Evolutionary conservation across 2,797 vertebrate species (phyloP), one percentile per base, ranked within the genome.

Genomic region (Pachyuromys duprasi): DNA sequence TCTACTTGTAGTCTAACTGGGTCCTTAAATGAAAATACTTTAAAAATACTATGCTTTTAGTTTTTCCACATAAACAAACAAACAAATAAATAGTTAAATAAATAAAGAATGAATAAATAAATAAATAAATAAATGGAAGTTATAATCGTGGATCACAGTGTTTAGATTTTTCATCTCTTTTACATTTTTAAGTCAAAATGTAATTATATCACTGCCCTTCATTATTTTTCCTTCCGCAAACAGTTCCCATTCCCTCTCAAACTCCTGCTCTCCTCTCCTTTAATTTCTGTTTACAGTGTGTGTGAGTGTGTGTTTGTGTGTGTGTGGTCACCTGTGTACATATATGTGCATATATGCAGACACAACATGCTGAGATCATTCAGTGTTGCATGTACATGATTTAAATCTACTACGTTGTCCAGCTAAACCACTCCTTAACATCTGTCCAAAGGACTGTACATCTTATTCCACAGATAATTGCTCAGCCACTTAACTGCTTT

Each of bases 51-150:
- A 86, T 94, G 24, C 45, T 14, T 88, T 11, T 79, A 39, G 92
- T 75, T 89, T 84, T 92, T 92, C 12, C 28, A 88, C 31, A 94
- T 67, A 75, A 75, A 69, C 80, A 57, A 18, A 94, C 62, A 75
- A 75, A 69, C 80, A 57, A 18, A 57, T 57, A 57, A 72, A 49
- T 11, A 49, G 49, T 8, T 9, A 49, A 9, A 49, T 49, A 49
- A 49, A 49, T 49, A 49, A 49, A 49, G 49, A 49, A 8, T 67
- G 69, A 80, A 69, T 84, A 49, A 49, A 49, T 67, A 75, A 80
- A 69, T 84, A 49, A 49, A 49, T 49, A 49, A 49, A 49, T 11
- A 49, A 31, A 45, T 67, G 67, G 31, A 63, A 42, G 80, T 82
- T 39, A 3, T 84, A 22, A 69, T 86, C 79, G 53, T 2, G 53